Conservation (phyloP, 2,113 vertebrate species). For the Microtus pennsylvanicus region DNA sequence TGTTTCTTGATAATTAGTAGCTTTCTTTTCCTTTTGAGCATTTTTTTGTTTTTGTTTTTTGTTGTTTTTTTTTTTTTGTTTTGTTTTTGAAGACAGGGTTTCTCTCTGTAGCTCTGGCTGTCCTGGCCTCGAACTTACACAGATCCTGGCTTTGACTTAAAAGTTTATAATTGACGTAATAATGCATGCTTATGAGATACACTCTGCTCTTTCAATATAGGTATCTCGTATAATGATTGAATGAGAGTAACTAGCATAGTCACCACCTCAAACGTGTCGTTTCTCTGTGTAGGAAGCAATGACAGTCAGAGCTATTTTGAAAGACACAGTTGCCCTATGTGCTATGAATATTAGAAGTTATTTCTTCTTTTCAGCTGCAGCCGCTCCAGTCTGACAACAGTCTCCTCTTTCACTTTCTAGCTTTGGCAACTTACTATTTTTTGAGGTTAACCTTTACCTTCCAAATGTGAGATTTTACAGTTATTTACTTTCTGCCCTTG, state of each 20-base stretch:
- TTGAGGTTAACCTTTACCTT: not conserved
- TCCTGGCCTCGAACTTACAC: not conserved
- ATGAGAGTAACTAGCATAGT: not conserved
- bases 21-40: not conserved
- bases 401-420: not conserved
- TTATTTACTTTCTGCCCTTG: not conserved
- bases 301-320: not conserved
- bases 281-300: not conserved
- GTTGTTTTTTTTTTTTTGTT: no score
- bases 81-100: not conserved
- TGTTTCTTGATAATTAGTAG: slow-evolving; percentile 11
- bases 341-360: not conserved
- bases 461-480: not conserved
- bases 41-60: no score
- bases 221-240: not conserved
- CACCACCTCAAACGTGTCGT: not conserved
- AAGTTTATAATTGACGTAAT: not conserved
- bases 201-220: not conserved
- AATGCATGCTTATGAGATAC: not conserved
- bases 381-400: not conserved
- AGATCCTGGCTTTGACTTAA: not conserved
- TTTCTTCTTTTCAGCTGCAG: not conserved
- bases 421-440: not conserved
- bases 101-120: not conserved
- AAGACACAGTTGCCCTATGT: not conserved